Percentiles rank a stretch among this genome's conserved stretches.
phyloP scores from a whole-genome alignment of 2,888 invertebrate species.

The Campaea margaritaria region DNA sequence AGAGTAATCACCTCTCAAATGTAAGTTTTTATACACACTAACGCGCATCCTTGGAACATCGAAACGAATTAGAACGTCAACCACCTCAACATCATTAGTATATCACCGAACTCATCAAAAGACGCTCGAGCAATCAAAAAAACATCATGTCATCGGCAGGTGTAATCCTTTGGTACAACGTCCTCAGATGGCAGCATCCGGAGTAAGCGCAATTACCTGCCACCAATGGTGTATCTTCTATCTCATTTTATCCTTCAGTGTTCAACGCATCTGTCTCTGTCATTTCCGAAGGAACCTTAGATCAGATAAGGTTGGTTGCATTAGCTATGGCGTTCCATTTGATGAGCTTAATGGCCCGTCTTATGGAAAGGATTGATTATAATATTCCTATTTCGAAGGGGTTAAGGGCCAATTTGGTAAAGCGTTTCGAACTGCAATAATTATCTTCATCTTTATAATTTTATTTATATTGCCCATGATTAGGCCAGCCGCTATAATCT shows the following conservation, averaged over 20 bases:
- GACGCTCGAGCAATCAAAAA: conserved; percentile 18
- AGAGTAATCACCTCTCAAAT: no score
- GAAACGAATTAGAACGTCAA: background rate
- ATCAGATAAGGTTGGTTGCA: conserved; percentile 12
- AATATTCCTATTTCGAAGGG: no score
- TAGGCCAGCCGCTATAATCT: no score
- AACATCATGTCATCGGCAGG: conserved; percentile 8
- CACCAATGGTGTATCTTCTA: conserved; percentile 9
- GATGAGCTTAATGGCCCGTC: background rate
- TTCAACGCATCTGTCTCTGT: conserved; percentile 9
- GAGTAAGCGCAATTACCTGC: conserved; percentile 19
- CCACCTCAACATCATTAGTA: background rate
- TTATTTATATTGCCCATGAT: no score
- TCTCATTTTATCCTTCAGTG: conserved; percentile 13
- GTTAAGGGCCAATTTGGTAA: no score
- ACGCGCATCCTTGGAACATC: no score
- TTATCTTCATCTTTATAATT: no score
- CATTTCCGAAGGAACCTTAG: conserved; percentile 4
- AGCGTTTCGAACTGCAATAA: no score
- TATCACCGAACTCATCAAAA: conserved; percentile 8
- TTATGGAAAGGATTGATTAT: no score
- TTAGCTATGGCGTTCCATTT: conserved; percentile 15
- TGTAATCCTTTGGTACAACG: conserved; percentile 16
- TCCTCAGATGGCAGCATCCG: conserved; percentile 26
- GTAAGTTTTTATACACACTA: no score